A percentile compares a stretch with the other conserved stretches of the same genome.
phyloP scores from a whole-genome alignment of 2,113 vertebrate species.

The Cromileptes altivelis region DNA sequence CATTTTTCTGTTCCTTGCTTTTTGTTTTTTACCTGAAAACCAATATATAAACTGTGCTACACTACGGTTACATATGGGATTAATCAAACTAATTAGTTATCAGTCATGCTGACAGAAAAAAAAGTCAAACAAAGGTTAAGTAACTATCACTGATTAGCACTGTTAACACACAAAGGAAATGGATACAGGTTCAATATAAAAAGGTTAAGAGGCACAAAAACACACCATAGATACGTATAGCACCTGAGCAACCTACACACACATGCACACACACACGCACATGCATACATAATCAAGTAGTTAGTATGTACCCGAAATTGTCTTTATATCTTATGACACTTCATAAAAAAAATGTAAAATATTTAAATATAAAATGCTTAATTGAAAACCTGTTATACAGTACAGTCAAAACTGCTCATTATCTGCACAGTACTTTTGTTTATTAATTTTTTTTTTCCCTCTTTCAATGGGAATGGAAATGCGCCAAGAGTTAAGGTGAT shows the following conservation, averaged over 20 bases:
- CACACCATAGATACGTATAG: neutral
- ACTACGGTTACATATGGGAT: neutral
- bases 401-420: conserved; percentile 4
- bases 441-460: neutral
- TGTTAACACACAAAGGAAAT: conserved; percentile 5
- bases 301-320: neutral
- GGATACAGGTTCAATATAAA: neutral
- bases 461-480: conserved; percentile 4
- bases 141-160: neutral
- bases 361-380: neutral
- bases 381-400: neutral
- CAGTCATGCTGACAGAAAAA: conserved; percentile 26
- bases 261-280: neutral
- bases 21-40: neutral
- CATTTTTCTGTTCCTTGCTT: neutral
- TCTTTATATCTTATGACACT: neutral
- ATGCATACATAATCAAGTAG: neutral
- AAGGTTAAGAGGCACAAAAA: conserved; percentile 13
- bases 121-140: neutral
- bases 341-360: neutral
- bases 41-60: neutral
- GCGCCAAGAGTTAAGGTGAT: conserved; percentile 23
- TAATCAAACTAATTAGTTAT: conserved; percentile 24
- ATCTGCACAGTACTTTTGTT: neutral
- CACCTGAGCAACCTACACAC: conserved; percentile 1